These are phyloP conservation scores for Scalopus aquaticus DNA, from an alignment of 2,113 vertebrate genomes.

Conservation along the genomic window DNA sequence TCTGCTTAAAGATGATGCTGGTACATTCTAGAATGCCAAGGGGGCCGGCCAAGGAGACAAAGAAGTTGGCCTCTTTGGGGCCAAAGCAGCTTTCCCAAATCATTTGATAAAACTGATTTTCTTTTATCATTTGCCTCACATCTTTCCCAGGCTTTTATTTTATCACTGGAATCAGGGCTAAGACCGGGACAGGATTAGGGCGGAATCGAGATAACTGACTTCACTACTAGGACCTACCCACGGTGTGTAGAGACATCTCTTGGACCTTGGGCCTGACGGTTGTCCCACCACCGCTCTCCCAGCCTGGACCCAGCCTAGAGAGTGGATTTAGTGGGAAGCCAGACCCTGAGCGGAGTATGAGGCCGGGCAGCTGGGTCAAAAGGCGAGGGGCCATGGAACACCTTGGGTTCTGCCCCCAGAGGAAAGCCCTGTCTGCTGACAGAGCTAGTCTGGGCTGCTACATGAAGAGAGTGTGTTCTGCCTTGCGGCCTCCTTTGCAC, in stretches of 20 bases:
- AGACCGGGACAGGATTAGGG: not conserved
- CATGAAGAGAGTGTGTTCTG: not conserved
- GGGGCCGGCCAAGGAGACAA: not conserved
- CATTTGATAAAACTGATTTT: not conserved
- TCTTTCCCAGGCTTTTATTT: not conserved
- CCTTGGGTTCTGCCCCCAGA: not conserved
- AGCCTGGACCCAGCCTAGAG: not conserved
- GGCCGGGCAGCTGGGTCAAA: not conserved
- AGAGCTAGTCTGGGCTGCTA: not conserved
- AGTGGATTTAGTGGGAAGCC: not conserved
- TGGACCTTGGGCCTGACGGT: not conserved
- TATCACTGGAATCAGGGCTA: not conserved
- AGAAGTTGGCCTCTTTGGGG: not conserved
- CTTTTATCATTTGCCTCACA: not conserved
- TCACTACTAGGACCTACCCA: not conserved
- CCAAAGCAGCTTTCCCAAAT: not conserved
- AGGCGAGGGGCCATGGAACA: not conserved
- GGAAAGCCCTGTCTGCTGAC: not conserved
- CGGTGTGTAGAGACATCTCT: not conserved
- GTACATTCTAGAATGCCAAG: not conserved
- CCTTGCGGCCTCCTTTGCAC: constrained; percentile 21
- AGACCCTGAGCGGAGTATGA: not conserved
- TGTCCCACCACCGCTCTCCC: not conserved
- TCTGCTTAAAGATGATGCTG: not conserved
- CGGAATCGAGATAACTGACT: not conserved